A percentile compares a stretch with the other conserved stretches of the same genome.
phyloP scores from a whole-genome alignment of 2,113 vertebrate genomes.

The Aspidoscelis tigris region DNA sequence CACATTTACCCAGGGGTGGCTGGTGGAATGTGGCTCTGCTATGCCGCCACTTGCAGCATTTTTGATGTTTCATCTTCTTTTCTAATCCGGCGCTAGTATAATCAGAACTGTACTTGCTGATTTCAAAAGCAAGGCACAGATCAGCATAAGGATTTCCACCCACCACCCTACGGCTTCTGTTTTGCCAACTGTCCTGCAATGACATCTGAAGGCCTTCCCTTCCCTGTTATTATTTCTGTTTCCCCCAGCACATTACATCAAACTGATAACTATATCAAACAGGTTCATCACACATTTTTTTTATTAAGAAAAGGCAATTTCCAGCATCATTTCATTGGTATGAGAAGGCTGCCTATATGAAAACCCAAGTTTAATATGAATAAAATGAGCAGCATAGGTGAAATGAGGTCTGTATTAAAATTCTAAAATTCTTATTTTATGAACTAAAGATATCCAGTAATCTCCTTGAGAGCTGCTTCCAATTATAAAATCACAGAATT shows the following conservation, averaged over 20 bases:
- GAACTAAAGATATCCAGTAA: background rate
- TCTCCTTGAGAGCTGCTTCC: background rate
- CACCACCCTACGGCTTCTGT: no score
- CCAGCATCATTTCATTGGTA: background rate
- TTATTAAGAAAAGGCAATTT: background rate
- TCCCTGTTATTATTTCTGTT: background rate
- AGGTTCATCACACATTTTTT: background rate
- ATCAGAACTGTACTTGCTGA: no score
- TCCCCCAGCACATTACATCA: background rate
- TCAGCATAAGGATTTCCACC: no score
- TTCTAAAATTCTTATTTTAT: background rate
- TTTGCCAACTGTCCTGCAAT: no score
- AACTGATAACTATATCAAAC: background rate
- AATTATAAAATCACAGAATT: background rate
- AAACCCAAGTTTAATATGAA: background rate
- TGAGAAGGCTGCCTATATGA: background rate
- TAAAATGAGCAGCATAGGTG: background rate
- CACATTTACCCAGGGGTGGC: no score
- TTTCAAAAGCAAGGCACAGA: no score
- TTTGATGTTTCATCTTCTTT: no score
- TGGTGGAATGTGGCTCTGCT: no score
- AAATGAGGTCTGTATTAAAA: background rate
- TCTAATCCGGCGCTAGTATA: no score
- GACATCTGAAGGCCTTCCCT: background rate
- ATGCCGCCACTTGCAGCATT: no score